Percentiles rank a stretch among this genome's conserved stretches.
phyloP scores from a whole-genome alignment of 2,113 vertebrate genomes.

The Trinectes maculatus region DNA sequence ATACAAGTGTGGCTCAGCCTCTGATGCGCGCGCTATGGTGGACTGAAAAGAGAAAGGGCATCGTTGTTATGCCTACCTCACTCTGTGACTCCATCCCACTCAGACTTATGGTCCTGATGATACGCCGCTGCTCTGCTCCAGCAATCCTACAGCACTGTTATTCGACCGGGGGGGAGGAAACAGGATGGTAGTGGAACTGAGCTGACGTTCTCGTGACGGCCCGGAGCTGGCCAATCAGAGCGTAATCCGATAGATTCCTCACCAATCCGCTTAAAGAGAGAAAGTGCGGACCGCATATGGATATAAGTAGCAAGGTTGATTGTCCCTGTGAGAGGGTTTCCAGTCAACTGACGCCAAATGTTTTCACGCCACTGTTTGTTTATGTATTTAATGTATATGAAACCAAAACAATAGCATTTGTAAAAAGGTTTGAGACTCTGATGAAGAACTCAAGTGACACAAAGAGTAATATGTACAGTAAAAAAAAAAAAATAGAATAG shows the following conservation, averaged over 20 bases:
- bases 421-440: no score
- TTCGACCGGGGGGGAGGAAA: slow-evolving; percentile 40
- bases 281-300: not conserved
- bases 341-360: slow-evolving; percentile 38
- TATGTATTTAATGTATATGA: no score
- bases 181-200: not conserved
- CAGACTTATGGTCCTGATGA: slow-evolving; percentile 71
- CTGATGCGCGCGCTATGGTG: not conserved
- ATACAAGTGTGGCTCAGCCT: not conserved
- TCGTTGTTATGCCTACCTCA: slow-evolving; percentile 64
- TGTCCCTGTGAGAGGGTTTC: slow-evolving; percentile 76
- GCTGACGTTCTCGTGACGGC: slow-evolving; percentile 55
- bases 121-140: slow-evolving; percentile 61
- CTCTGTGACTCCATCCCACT: slow-evolving; percentile 70
- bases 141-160: slow-evolving; percentile 70
- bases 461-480: no score
- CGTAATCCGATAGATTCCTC: slow-evolving; percentile 27
- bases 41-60: not conserved
- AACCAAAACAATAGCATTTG: not conserved
- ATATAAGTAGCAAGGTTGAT: slow-evolving; percentile 78
- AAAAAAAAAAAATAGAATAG: no score
- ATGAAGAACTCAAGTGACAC: no score
- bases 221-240: slow-evolving; percentile 69
- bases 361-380: slow-evolving; percentile 2
- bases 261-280: slow-evolving; percentile 69